Percentiles rank a stretch among this genome's conserved stretches.
Evolutionary conservation across 1,140 invertebrate genomes (phyloP).

Genomic region (Cydia splendana): DNA sequence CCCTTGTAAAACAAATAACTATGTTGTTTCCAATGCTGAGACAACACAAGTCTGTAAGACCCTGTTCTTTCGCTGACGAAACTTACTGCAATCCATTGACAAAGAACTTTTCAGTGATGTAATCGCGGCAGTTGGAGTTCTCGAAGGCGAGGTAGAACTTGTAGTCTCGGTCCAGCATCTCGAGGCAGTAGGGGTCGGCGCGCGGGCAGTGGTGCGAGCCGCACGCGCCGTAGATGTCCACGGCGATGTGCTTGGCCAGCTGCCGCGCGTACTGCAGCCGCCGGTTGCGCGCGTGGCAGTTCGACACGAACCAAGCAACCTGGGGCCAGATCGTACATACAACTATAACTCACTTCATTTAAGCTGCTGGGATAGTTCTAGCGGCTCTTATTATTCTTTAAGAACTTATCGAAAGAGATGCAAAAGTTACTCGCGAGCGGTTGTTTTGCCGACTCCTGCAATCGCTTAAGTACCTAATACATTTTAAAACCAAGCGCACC

Average conservation of each 20-base stretch:
- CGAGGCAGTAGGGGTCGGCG: constrained; percentile 91
- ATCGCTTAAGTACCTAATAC: too few relatives aligned
- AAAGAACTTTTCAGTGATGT: constrained; percentile 98
- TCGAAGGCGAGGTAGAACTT: constrained; percentile 99
- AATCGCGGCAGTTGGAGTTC: constrained; percentile 97
- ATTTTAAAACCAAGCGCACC: too few relatives aligned
- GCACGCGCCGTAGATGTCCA: constrained; percentile 97
- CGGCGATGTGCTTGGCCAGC: constrained; percentile 91
- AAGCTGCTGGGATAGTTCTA: too few relatives aligned
- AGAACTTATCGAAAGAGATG: too few relatives aligned
- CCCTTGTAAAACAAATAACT: too few relatives aligned
- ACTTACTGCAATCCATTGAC: constrained; percentile 93
- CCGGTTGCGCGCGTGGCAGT: constrained; percentile 94
- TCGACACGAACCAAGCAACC: constrained; percentile 98
- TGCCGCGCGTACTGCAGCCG: constrained; percentile 93
- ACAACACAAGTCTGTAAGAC: too few relatives aligned
- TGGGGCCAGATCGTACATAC: constrained; percentile 46
- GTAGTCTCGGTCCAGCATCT: constrained; percentile 95
- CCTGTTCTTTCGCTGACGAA: not conserved
- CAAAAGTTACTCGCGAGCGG: too few relatives aligned
- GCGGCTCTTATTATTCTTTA: too few relatives aligned
- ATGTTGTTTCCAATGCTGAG: too few relatives aligned
- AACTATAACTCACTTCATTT: too few relatives aligned
- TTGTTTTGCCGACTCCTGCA: too few relatives aligned
- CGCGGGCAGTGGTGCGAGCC: constrained; percentile 92